phyloP scores from a whole-genome alignment of 2,113 vertebrate species.

The Pungitius pungitius region DNA sequence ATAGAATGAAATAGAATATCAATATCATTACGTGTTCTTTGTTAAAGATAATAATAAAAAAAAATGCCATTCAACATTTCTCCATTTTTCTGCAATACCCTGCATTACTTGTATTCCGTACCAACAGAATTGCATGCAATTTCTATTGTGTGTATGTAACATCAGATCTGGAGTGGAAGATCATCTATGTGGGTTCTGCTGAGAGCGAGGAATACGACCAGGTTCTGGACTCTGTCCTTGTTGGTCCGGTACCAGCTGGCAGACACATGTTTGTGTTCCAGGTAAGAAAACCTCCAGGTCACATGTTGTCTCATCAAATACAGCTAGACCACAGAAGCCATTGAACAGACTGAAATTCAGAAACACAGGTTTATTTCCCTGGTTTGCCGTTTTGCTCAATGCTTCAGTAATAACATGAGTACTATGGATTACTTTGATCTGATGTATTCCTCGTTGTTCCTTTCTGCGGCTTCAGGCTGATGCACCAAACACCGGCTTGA shows the following conservation, averaged over 20 bases:
- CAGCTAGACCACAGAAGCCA: neutral
- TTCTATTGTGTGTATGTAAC: neutral
- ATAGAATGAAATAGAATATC: neutral
- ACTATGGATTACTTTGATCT: neutral
- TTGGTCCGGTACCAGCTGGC: conserved; percentile 90
- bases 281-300: conserved; percentile 70
- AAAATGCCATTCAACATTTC: neutral
- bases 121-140: neutral
- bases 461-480: conserved; percentile 80
- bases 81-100: neutral
- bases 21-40: no score
- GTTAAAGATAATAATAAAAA: neutral
- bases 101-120: neutral
- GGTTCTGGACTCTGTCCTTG: conserved; percentile 89
- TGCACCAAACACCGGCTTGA: conserved; percentile 86
- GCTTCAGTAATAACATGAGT: neutral
- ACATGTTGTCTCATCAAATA: neutral
- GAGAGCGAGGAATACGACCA: conserved; percentile 92
- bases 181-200: conserved; percentile 91
- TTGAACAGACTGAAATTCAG: neutral
- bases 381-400: neutral
- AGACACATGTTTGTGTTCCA: conserved; percentile 95
- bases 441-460: conserved; percentile 8
- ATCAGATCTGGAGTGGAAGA: conserved; percentile 91
- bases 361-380: neutral